Evolutionary conservation across 2,888 invertebrate genomes (phyloP).

Genomic region (Thysanoteuthis rhombus): DNA sequence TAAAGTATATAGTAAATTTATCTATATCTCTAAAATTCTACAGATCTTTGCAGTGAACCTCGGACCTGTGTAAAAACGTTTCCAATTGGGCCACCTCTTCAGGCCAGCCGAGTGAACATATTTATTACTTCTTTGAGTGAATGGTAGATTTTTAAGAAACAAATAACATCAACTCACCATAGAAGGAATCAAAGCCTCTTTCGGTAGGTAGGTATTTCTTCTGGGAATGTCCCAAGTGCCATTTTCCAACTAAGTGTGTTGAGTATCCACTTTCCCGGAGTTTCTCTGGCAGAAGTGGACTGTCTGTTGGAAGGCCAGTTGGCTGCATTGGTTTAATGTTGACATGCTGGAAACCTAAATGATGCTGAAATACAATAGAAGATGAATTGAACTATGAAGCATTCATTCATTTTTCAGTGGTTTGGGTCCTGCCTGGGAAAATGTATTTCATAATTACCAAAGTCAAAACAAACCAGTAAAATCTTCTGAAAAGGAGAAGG

Average conservation of each 20-base stretch:
- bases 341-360: constrained; percentile 14
- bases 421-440: neutral
- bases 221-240: neutral
- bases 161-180: neutral
- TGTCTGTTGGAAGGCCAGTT: neutral
- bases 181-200: neutral
- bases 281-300: constrained; percentile 14
- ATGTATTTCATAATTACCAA: neutral
- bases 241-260: constrained; percentile 22
- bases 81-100: too few species aligned
- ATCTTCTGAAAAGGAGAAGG: too few species aligned
- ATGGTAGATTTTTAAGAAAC: neutral
- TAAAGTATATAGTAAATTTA: too few species aligned
- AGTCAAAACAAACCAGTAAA: neutral
- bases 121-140: too few species aligned
- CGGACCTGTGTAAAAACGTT: too few species aligned
- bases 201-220: neutral
- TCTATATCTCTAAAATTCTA: too few species aligned
- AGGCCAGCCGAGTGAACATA: too few species aligned
- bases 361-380: neutral
- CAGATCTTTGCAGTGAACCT: too few species aligned
- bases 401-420: neutral
- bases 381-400: neutral
- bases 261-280: constrained; percentile 12
- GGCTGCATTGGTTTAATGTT: constrained; percentile 25